Base-by-base conservation (phyloP, 2,888 invertebrate species). In the Caenorhabditis doughertyi region DNA sequence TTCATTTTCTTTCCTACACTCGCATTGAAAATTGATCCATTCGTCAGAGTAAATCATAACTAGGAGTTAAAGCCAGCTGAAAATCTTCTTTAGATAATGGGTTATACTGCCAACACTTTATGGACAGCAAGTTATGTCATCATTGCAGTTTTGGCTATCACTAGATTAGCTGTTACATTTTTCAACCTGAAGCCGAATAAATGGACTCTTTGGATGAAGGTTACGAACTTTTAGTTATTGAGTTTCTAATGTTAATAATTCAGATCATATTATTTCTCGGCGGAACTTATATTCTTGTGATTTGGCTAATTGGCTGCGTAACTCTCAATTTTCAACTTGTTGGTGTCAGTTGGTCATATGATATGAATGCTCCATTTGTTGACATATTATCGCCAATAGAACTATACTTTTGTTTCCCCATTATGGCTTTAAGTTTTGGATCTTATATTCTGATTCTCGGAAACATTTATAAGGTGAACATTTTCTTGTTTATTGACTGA, bases 241-340 rank as follows among this genome's bases (percentile, higher is more conserved):
- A 35, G 29, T 18, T 18, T 9, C 21, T 21, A n/a, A n/a, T n/a
- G n/a, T n/a, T n/a, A n/a, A n/a, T n/a, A n/a, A n/a, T n/a, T n/a
- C 60, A 60, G 60, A 25, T 60, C n/a, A 16, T 60, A 1, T 23
- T 60, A 3, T 23, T n/a, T 11, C 16, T 60, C 25, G 60, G 60
- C 16, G 25, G 60, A n/a, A 1, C 42, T 1, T 60, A 42, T 60
- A 42, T 60, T 8, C 25, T 60, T 23, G 23, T 60, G 0, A 60
- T 60, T 8, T 60, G 60, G 60, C 25, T 60, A 25, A 60, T 60
- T 21, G 42, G 42, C 1, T 60, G 60, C n/a, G 25, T 60, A 25
- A 60, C 42, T 60, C 60, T 35, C 3, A 60, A 60, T 11, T 60
- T 60, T n/a, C 3, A 42, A 16, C 16, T 60, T 23, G 25, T 13